These are phyloP conservation scores for Amia ocellicauda DNA, from an alignment of 2,113 vertebrate genomes.

Conservation along the genomic window DNA sequence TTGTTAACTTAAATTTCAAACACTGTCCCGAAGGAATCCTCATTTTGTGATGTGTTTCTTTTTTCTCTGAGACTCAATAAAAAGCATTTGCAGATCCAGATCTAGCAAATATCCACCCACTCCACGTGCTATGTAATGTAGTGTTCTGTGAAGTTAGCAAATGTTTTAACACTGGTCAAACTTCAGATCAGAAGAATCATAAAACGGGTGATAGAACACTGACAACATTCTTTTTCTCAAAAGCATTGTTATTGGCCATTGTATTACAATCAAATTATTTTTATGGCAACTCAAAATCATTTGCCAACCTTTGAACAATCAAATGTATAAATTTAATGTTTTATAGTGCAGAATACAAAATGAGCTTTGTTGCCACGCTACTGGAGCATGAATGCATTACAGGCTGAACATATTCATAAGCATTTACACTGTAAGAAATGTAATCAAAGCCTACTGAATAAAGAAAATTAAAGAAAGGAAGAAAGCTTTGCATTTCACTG, in stretches of 20 bases:
- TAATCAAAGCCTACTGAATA: conserved; percentile 4
- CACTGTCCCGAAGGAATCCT: too few relatives aligned
- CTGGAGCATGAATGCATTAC: not conserved
- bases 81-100: not conserved
- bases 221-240: not conserved
- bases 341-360: not conserved
- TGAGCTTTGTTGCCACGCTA: not conserved
- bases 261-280: conserved; percentile 8
- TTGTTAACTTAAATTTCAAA: too few relatives aligned
- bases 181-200: conserved; percentile 4
- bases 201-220: not conserved
- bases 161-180: conserved; percentile 6
- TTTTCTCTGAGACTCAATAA: conserved; percentile 7
- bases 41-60: too few relatives aligned
- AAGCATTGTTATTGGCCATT: not conserved
- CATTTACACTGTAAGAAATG: not conserved
- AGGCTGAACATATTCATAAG: not conserved
- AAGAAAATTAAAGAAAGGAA: too few relatives aligned
- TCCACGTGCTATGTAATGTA: conserved; percentile 2
- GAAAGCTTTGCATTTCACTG: not conserved
- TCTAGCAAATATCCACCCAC: conserved; percentile 8
- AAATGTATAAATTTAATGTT: not conserved
- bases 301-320: not conserved
- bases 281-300: not conserved
- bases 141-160: not conserved